These are phyloP conservation scores for Zaprionus ghesquierei DNA, from an alignment of 1,140 invertebrate species.

Conservation along the genomic window DNA sequence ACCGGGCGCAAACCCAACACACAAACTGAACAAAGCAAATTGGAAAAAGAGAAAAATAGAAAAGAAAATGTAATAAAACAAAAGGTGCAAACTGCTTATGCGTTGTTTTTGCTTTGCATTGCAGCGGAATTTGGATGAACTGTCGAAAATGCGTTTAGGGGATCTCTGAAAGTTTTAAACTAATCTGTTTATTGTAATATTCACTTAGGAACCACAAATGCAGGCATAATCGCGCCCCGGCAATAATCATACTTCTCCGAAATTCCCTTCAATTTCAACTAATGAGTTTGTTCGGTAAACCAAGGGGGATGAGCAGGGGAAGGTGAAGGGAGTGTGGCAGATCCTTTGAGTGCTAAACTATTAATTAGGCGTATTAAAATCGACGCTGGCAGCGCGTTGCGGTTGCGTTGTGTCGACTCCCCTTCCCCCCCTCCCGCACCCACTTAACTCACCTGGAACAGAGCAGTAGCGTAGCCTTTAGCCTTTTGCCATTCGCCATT, in stretches of 20 bases:
- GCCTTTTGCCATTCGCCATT: neutral
- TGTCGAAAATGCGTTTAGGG: neutral
- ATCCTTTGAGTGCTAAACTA: conserved; percentile 49
- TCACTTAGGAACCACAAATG: neutral
- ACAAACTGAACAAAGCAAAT: conserved; percentile 40
- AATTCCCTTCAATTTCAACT: conserved; percentile 21
- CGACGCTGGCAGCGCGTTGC: conserved; percentile 62
- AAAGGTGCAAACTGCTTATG: conserved; percentile 68
- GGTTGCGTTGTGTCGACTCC: conserved; percentile 38
- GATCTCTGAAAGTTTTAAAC: neutral
- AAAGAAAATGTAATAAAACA: conserved; percentile 38
- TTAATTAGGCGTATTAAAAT: conserved; percentile 79
- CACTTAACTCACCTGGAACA: neutral
- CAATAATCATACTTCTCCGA: neutral
- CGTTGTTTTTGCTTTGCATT: conserved; percentile 35
- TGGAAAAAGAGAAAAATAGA: conserved; percentile 18
- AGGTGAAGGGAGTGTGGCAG: neutral
- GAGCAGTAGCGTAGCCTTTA: neutral
- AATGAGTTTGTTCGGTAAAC: conserved; percentile 48
- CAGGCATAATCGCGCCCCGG: neutral
- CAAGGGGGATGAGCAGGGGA: neutral
- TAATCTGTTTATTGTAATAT: neutral
- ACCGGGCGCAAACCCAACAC: conserved; percentile 10
- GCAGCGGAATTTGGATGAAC: neutral
- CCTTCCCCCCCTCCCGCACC: neutral